Evolutionary conservation across 2,797 vertebrate genomes (phyloP), one percentile per base, ranked within the genome.

Genomic region (Mormyrops attenuatus): DNA sequence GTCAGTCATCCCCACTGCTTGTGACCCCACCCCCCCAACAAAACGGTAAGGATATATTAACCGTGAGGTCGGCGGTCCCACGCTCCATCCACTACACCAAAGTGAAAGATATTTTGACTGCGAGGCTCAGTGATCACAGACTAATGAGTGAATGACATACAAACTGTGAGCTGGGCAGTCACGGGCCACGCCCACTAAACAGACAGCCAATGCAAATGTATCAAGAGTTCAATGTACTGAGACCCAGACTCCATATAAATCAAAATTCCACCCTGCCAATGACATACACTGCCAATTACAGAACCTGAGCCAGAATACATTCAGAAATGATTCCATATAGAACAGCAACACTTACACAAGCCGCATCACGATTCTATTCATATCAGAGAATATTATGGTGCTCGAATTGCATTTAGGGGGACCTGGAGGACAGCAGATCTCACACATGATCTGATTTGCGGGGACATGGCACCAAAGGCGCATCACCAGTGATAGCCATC

Each of bases 321-420:
- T 80, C 7, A 41, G 38, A 52, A 49, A 85, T 52, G 5, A 85
- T 85, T 49, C 44, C 82, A 85, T 30, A 52, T 13, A 26, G 17
- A 85, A 44, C 17, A 80, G 73, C 73, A 47, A 80, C 34, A 80
- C 73, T 44, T 20, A 47, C 73, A 44, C 38, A 30, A 38, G 34
- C 69, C 11, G 13, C 15, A 73, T 38, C 69, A 73, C 26, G 1
- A 73, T 38, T 73, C 69, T 80, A 80, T 80, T 80, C 73, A 47
- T 80, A 47, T 80, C 38, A 20, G 38, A 80, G 38, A 44, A 80
- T 80, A 80, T 80, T 89, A 82, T 89, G 93, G 91, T 92, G 92
- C 91, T 57, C 91, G 95, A 94, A 96, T 96, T 95, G 90, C 90
- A 95, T 95, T 96, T 93, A 93, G 91, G 50, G 85, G 88, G 89